Base-by-base conservation (phyloP, 2,113 vertebrate species). In the Macaca mulatta region DNA sequence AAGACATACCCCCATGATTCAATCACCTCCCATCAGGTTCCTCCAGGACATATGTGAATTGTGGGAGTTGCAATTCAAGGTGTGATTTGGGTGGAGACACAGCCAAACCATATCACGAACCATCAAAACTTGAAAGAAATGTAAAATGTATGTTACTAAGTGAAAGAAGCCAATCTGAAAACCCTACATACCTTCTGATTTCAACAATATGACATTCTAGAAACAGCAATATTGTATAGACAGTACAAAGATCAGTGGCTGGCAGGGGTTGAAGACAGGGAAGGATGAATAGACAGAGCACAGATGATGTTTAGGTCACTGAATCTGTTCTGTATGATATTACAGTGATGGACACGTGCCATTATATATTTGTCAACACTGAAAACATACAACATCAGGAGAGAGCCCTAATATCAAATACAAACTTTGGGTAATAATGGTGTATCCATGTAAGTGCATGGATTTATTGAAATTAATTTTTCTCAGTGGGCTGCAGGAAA, bases 281-380 rank as follows among this genome's bases (percentile, higher is more conserved):
- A 30, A 16, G 25, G 14, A 35, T 67, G 16, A 30, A 6, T 1
- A 5, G 4, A 5, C 6, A 38, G 32, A 27, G 32, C 20, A 64
- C 18, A 30, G 52, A 17, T 16, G 30, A 59, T 23, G 48, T 75
- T 74, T 32, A 32, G 4, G 45, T 12, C 30, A 72, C n/a, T 32
- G 30, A 43, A 79, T 50, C 4, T n/a, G 38, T 8, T 23, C 3
- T 89, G 8, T 27, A 27, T 17, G 13, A 55, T 8, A 40, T 3
- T 50, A 1, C 8, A 35, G 1, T 4, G 8, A 9, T 25, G 22
- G 27, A 27, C 35, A 74, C 4, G 1, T n/a, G 27, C 3, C 12
- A 20, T 27, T 45, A 35, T 25, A 7, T 12, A 45, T 20, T 57
- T 67, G 22, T 59, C 61, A 64, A 75, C 59, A 43, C 48, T 35